Evolutionary conservation across 2,113 vertebrate genomes (phyloP).

Genomic region (Peucedramus taeniatus): DNA sequence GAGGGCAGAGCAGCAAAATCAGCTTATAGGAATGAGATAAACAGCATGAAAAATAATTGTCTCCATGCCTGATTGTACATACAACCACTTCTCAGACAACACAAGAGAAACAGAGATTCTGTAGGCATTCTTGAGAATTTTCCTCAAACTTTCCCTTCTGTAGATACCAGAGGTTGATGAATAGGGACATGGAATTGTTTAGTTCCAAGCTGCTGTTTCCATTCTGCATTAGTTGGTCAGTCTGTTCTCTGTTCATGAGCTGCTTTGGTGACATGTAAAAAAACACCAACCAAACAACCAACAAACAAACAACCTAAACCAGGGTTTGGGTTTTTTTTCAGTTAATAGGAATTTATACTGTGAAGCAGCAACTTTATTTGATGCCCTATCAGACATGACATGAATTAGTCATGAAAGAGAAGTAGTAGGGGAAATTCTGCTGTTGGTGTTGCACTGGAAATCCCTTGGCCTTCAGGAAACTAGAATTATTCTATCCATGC

Average conservation of each 20-base stretch:
- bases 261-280: background rate
- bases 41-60: background rate
- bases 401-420: background rate
- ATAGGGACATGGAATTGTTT: background rate
- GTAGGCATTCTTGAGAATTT: background rate
- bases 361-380: background rate
- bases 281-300: background rate
- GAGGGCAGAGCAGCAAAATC: background rate
- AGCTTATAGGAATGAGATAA: background rate
- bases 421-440: background rate
- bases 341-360: background rate
- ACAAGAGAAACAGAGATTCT: background rate
- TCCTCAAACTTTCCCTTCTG: background rate
- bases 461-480: background rate
- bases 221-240: background rate
- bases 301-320: background rate
- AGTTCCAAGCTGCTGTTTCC: background rate
- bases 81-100: background rate
- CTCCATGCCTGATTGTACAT: background rate
- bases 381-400: background rate
- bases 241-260: background rate
- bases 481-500: background rate
- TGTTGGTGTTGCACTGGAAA: background rate
- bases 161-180: background rate
- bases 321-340: background rate